Evolutionary conservation across 2,888 invertebrate species (phyloP).

Genomic region (Ligdia adustata): DNA sequence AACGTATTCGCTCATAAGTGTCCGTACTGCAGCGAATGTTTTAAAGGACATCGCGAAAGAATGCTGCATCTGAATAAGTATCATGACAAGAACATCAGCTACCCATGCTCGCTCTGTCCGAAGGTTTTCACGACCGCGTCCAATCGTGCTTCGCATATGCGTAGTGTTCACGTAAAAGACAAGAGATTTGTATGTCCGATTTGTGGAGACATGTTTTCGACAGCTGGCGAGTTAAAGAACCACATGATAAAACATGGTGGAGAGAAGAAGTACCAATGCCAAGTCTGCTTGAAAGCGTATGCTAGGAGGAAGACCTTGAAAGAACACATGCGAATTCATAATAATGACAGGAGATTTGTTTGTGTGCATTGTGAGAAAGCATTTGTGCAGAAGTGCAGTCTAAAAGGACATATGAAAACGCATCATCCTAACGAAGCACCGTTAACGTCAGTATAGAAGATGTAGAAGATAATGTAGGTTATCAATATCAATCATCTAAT

Average conservation of each 20-base stretch:
- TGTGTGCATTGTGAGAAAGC: conserved; percentile 52
- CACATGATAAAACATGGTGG: conserved; percentile 50
- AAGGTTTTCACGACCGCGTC: conserved; percentile 63
- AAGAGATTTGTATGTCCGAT: neutral
- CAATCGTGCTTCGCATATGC: conserved; percentile 64
- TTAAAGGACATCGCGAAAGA: conserved; percentile 51
- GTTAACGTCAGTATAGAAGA: too few relatives aligned
- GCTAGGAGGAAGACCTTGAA: conserved; percentile 54
- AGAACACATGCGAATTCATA: conserved; percentile 24
- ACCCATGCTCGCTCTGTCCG: conserved; percentile 64
- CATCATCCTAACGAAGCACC: conserved; percentile 1
- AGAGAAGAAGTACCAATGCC: conserved; percentile 4
- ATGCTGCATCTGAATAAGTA: conserved; percentile 36
- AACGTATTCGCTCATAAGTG: conserved; percentile 46
- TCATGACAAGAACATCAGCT: conserved; percentile 50
- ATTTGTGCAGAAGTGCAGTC: conserved; percentile 58
- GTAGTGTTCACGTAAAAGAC: conserved; percentile 60
- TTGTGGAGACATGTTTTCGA: conserved; percentile 6
- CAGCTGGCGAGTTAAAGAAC: conserved; percentile 46
- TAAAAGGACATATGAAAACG: conserved; percentile 29
- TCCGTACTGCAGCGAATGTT: conserved; percentile 40
- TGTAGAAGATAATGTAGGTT: too few relatives aligned
- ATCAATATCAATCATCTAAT: too few relatives aligned
- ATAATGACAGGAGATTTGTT: conserved; percentile 32
- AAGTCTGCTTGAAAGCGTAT: conserved; percentile 38